Evolutionary conservation across 1,140 invertebrate species (phyloP).

Genomic region (Drosophila pallidifrons): DNA sequence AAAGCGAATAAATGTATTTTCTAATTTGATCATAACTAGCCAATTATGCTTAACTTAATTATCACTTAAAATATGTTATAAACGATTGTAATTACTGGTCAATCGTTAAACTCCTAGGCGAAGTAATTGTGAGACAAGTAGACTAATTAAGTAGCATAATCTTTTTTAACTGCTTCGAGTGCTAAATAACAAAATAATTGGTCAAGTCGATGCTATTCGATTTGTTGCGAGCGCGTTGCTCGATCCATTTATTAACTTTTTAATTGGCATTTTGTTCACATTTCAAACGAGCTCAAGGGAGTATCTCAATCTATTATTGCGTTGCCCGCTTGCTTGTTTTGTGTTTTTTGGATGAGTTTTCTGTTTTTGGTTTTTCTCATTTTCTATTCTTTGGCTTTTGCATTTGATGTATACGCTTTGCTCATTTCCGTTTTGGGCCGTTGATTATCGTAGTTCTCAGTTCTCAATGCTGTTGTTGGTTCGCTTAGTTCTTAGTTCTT

Average conservation of each 20-base stretch:
- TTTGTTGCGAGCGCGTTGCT: not conserved
- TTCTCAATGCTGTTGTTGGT: not conserved
- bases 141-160: not conserved
- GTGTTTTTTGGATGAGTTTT: slow-evolving; percentile 9
- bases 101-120: too few species aligned
- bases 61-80: too few species aligned
- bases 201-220: not conserved
- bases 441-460: slow-evolving; percentile 66
- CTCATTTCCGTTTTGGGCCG: slow-evolving; percentile 70
- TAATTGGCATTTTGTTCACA: slow-evolving; percentile 16
- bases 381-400: slow-evolving; percentile 32
- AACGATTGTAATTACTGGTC: too few species aligned
- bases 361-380: not conserved
- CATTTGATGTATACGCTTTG: slow-evolving; percentile 73
- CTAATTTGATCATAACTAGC: too few species aligned
- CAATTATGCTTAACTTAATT: too few species aligned
- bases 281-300: not conserved
- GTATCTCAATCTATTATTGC: slow-evolving; percentile 5
- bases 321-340: slow-evolving; percentile 27
- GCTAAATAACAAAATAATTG: slow-evolving; percentile 3
- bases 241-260: slow-evolving; percentile 18
- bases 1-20: too few species aligned
- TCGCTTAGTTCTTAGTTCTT: not conserved
- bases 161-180: not conserved
- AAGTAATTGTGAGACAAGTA: too few species aligned